Conservation (phyloP, 2,888 invertebrate genomes). For the Cremastinae sp. region DNA sequence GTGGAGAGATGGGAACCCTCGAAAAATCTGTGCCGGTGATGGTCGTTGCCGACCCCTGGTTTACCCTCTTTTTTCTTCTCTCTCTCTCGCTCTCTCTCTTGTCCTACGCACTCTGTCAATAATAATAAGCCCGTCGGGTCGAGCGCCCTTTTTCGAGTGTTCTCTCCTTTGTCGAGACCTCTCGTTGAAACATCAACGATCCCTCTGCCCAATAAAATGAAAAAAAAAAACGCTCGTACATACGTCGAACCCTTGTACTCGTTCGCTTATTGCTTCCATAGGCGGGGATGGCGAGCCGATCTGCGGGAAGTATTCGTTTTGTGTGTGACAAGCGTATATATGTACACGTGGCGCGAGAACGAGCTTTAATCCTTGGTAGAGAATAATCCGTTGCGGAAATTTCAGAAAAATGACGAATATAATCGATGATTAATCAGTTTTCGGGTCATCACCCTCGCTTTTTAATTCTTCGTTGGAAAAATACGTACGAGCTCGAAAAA, state of each 20-base stretch:
- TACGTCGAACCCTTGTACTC: slow-evolving; percentile 36
- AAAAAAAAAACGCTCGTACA: slow-evolving; percentile 21
- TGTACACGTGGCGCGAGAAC: neutral
- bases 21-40: slow-evolving; percentile 60
- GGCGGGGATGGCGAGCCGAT: slow-evolving; percentile 18
- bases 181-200: slow-evolving; percentile 60
- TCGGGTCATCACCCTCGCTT: too few relatives aligned
- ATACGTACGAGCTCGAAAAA: too few relatives aligned
- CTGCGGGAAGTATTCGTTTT: slow-evolving; percentile 43
- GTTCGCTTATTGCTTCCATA: slow-evolving; percentile 55
- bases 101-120: slow-evolving; percentile 46
- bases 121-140: slow-evolving; percentile 59
- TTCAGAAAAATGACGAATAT: too few relatives aligned
- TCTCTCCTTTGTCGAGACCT: slow-evolving; percentile 57
- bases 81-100: slow-evolving; percentile 1
- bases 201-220: slow-evolving; percentile 52
- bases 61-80: slow-evolving; percentile 31
- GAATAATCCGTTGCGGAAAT: neutral
- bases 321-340: slow-evolving; percentile 24
- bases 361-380: too few relatives aligned
- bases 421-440: too few relatives aligned
- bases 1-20: slow-evolving; percentile 63
- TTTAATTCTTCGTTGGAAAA: too few relatives aligned
- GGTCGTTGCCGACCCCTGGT: slow-evolving; percentile 40
- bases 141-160: slow-evolving; percentile 60